These are phyloP conservation scores for Sitophilus oryzae DNA, from an alignment of 1,140 invertebrate species.

Conservation along the genomic window DNA sequence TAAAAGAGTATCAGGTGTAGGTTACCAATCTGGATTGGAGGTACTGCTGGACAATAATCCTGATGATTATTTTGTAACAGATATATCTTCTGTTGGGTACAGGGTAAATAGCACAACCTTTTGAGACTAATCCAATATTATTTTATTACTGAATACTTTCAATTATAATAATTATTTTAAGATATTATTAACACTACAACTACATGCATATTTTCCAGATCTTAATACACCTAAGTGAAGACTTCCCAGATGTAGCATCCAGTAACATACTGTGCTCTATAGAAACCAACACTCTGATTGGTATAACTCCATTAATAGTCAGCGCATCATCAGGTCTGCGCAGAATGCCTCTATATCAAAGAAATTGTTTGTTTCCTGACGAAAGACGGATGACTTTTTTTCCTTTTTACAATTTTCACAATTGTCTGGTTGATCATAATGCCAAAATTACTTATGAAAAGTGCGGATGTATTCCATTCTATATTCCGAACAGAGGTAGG, in stretches of 20 bases:
- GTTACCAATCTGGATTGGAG: constrained; percentile 57
- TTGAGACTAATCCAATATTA: too few relatives aligned
- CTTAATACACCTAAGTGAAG: constrained; percentile 55
- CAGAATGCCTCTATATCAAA: constrained; percentile 42
- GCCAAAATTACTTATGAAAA: constrained; percentile 41
- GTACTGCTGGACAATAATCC: constrained; percentile 47
- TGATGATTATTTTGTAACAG: constrained; percentile 35
- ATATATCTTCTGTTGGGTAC: constrained; percentile 36
- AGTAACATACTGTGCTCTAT: constrained; percentile 50
- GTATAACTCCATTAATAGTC: constrained; percentile 37
- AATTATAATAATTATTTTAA: too few relatives aligned
- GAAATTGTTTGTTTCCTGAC: constrained; percentile 53
- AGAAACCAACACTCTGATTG: constrained; percentile 51
- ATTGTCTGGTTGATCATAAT: constrained; percentile 56
- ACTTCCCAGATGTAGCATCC: constrained; percentile 53
- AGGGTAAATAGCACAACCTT: too few relatives aligned
- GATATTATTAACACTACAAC: neutral
- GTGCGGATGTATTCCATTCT: constrained; percentile 57
- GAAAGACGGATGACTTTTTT: constrained; percentile 46
- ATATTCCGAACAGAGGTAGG: constrained; percentile 30
- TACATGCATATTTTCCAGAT: constrained; percentile 41
- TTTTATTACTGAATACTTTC: too few relatives aligned
- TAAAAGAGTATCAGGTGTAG: constrained; percentile 50
- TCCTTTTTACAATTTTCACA: constrained; percentile 54
- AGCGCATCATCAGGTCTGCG: constrained; percentile 51